Base-by-base conservation (phyloP, 1,140 invertebrate genomes). In the Cherax quadricarinatus region DNA sequence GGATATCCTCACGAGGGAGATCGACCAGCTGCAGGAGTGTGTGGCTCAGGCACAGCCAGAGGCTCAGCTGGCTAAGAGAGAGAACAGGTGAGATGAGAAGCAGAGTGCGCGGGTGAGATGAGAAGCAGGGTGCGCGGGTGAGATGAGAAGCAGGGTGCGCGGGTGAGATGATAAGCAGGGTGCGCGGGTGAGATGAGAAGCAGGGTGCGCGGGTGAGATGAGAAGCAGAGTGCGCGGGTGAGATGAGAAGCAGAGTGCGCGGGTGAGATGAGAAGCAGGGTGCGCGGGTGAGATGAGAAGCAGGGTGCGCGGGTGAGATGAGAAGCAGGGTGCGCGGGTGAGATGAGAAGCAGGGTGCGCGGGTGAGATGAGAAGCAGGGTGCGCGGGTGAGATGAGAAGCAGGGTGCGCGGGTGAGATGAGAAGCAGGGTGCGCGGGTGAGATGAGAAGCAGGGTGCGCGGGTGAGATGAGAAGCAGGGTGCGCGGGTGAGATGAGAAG, bases 31-130 rank as follows among this genome's bases (percentile, higher is more conserved):
- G 16, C 89, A 91, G 83, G 24, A 48, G 10, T 49, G 86, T 53
- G 73, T 91, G n/a, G 60, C 89, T 10, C 82, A 86, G 49, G 89
- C 70, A 0, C 89, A 86, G 24, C 89, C 89, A 14, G 88, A 89
- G 53, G 79, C 41, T 10, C 79, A 66, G 7, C 57, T 83, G 16
- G 88, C 88, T 21, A 53, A 49, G n/a, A 48, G 80, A 48, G 88
- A 89, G 70, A 73, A n/a, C 88, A 82, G 88, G 88, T 89, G 57
- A 16, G 79, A 7, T 6, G n/a, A 6, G 51, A 57, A 24, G 4
- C 48, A 53, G 41, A 30, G 62, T 41, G 41, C n/a, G 60, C 24
- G 16, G 48, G 16, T 18, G 66, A 49, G 66, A 49, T 9, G 30
- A 41, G 30, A 41, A 0, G 2, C 2, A 1, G 30, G 30, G 2